phyloP scores from a whole-genome alignment of 2,888 invertebrate genomes.

The Ametastegia equiseti region DNA sequence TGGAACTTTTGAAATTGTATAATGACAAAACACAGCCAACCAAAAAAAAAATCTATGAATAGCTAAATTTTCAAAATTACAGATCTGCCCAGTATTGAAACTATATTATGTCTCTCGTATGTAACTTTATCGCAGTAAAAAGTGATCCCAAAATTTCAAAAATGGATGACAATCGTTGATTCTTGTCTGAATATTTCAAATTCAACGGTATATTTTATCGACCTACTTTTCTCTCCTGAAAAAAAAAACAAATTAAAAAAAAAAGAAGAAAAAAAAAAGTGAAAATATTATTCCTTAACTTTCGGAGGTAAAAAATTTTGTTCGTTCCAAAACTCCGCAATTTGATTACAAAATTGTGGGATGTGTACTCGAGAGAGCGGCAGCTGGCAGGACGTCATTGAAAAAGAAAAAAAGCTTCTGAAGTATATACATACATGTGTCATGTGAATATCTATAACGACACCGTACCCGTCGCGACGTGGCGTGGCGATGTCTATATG shows the following conservation, averaged over 20 bases:
- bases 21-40: no score
- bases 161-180: no score
- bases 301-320: no score
- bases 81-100: no score
- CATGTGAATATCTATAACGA: not conserved
- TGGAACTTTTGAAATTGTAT: not conserved
- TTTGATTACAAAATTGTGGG: not conserved
- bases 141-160: no score
- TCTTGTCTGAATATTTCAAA: no score
- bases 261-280: not conserved
- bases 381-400: not conserved
- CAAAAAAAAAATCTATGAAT: no score
- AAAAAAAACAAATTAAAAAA: not conserved
- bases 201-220: not conserved
- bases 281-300: no score
- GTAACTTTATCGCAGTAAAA: no score
- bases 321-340: not conserved
- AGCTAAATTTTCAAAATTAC: no score
- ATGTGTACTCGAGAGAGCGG: not conserved
- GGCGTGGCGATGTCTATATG: not conserved
- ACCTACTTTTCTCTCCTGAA: not conserved
- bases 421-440: not conserved
- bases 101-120: no score
- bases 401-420: not conserved
- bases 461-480: not conserved